phyloP scores from a whole-genome alignment of 2,888 invertebrate genomes.

The Megamerina dolium region DNA sequence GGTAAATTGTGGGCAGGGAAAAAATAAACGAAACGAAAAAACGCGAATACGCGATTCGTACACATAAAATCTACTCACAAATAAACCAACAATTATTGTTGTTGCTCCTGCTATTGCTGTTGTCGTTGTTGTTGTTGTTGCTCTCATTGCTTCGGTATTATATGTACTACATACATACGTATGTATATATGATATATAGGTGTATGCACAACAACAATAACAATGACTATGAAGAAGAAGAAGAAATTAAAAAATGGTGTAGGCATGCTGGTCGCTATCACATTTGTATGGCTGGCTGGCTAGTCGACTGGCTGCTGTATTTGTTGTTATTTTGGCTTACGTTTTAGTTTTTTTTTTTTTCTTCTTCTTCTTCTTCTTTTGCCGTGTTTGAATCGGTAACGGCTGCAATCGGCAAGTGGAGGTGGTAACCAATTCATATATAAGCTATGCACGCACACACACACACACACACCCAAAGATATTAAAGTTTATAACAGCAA shows the following conservation, averaged over 20 bases:
- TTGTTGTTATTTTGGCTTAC: background rate
- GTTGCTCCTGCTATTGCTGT: constrained; percentile 5
- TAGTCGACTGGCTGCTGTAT: too few species aligned
- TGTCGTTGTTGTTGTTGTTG: constrained; percentile 16
- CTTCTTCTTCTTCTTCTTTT: constrained; percentile 2
- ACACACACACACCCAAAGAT: background rate
- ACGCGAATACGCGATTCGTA: constrained; percentile 49
- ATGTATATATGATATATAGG: too few species aligned
- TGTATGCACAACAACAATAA: background rate
- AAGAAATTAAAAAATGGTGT: constrained; percentile 9
- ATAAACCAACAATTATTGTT: constrained; percentile 8
- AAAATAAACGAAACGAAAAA: constrained; percentile 41
- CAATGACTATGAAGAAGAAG: background rate
- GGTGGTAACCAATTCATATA: constrained; percentile 31
- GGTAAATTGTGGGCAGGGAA: constrained; percentile 47
- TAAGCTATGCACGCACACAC: background rate
- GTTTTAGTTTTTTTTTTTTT: constrained; percentile 6
- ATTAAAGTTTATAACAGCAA: background rate
- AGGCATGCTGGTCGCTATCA: constrained; percentile 4
- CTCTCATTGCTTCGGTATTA: constrained; percentile 8
- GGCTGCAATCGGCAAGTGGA: constrained; percentile 20
- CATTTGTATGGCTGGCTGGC: too few species aligned
- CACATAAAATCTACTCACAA: constrained; percentile 18
- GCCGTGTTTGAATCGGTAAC: constrained; percentile 1
- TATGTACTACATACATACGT: too few species aligned